Evolutionary conservation across 2,797 vertebrate genomes (phyloP), one percentile per base, ranked within the genome.

Genomic region (Arctocebus calabarensis): DNA sequence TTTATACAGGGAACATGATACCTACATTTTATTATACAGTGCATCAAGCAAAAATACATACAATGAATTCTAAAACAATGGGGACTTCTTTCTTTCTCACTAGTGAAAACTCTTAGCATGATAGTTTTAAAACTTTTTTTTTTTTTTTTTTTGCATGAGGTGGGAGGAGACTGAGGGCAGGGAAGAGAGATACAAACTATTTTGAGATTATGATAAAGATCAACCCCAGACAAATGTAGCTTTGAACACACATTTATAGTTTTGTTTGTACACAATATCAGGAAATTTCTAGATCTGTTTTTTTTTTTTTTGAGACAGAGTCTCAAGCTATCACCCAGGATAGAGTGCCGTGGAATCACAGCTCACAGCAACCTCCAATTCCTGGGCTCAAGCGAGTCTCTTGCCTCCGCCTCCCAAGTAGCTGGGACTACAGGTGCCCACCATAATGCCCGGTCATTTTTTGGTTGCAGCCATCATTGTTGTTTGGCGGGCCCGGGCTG

Each of bases 141-240:
- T 61, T 48, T 27, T n/a, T 14, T 34, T 40, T 5, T 40, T 40
- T 40, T 40, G 40, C 40, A 5, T 40, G 3, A 40, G 5, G 7
- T n/a, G 19, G 19, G 25, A 13, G 27, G 13, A 66, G 32, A n/a
- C 64, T 34, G 32, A 20, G 0, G 32, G 17, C 11, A 43, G n/a
- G 55, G 78, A 48, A 84, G 34, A 32, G 27, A 0, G 43, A 84
- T 64, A 62, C 4, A 64, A 75, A 61, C 27, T 27, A 93, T 64
- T 74, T 77, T 75, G 34, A 66, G 48, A 52, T 23, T 81, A 19
- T 83, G 34, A 40, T 71, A 92, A 92, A 90, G 79, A 71, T 77
- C 4, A 40, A 19, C 57, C 34, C 34, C 40, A 37, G 77, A 81
- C 32, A 92, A 84, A 70, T 34, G 6, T 71, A 81, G 32, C 23